Conservation (phyloP, 2,113 vertebrate genomes). For the Suricata suricatta region DNA sequence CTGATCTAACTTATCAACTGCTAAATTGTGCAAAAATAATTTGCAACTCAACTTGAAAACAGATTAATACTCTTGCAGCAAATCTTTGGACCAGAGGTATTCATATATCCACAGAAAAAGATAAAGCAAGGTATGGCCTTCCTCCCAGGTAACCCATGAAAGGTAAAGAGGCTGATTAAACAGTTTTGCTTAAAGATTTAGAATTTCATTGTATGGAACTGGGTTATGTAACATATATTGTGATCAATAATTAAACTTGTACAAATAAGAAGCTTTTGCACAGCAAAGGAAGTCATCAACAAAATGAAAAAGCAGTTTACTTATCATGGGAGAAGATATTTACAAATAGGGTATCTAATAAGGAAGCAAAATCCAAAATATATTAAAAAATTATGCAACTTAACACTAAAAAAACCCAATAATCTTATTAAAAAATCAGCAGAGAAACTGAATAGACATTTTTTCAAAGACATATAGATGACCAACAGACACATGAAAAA, state of each 20-base stretch:
- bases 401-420: not conserved
- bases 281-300: not conserved
- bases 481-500: not conserved
- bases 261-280: not conserved
- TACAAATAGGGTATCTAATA: not conserved
- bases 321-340: not conserved
- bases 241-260: not conserved
- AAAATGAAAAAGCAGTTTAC: not conserved
- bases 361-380: not conserved
- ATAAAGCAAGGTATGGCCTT: not conserved
- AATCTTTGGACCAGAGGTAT: not conserved
- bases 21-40: not conserved
- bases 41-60: constrained; percentile 19
- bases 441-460: not conserved
- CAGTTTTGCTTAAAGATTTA: not conserved
- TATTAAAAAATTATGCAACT: not conserved
- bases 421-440: not conserved
- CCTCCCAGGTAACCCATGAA: not conserved
- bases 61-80: not conserved
- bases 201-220: not conserved
- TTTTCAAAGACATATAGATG: not conserved
- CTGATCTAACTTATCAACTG: not conserved
- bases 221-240: not conserved
- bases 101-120: not conserved
- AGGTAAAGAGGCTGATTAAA: not conserved